A percentile compares a stretch with the other conserved stretches of the same genome.
These are phyloP conservation scores for Antheraea yamamai DNA, from an alignment of 2,888 invertebrate species.

Conservation along the genomic window DNA sequence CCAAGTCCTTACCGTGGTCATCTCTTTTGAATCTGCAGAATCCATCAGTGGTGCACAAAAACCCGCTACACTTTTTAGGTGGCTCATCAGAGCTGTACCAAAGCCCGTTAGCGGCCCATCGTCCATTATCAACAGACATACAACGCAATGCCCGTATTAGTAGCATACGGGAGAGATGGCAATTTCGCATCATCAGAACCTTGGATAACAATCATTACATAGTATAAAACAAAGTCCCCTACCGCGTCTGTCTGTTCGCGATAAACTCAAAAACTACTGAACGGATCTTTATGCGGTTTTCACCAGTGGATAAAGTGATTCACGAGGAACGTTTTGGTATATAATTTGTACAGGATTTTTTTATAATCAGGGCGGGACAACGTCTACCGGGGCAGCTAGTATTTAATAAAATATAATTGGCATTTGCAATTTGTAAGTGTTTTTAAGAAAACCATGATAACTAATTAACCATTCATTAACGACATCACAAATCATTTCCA, in stretches of 20 bases:
- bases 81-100: conserved; percentile 65
- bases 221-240: too few relatives aligned
- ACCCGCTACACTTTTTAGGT: conserved; percentile 82
- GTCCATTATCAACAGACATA: conserved; percentile 67
- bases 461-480: too few relatives aligned
- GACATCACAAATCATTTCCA: too few relatives aligned
- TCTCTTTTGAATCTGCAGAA: conserved; percentile 71
- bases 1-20: conserved; percentile 46
- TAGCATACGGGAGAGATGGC: conserved; percentile 83
- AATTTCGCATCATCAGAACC: conserved; percentile 88
- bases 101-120: conserved; percentile 65
- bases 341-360: too few relatives aligned
- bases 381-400: too few relatives aligned
- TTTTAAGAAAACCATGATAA: too few relatives aligned
- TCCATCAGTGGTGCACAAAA: conserved; percentile 87
- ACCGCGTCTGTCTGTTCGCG: too few relatives aligned
- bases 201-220: conserved; percentile 42
- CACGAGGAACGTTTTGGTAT: too few relatives aligned
- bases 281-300: too few relatives aligned
- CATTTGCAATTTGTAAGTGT: neutral
- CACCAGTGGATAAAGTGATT: too few relatives aligned
- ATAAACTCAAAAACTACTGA: too few relatives aligned
- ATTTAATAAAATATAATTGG: neutral
- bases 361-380: too few relatives aligned
- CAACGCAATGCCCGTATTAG: conserved; percentile 76